Percentiles rank a stretch among this genome's conserved stretches.
These are phyloP conservation scores for Drosophila arawakana DNA, from an alignment of 1,140 invertebrate species.

Conservation along the genomic window DNA sequence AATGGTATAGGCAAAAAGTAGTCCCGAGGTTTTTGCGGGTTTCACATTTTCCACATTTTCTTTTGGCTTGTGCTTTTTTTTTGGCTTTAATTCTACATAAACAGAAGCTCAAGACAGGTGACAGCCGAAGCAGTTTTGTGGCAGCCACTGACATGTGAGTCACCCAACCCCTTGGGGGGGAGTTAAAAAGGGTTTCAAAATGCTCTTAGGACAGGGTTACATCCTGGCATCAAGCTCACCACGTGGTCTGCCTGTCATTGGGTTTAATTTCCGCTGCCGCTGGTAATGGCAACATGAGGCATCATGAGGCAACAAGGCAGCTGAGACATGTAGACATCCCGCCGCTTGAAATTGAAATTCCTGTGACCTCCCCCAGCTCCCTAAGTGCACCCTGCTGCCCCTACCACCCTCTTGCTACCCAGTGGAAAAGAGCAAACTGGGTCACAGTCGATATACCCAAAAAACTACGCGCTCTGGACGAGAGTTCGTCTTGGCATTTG, in stretches of 20 bases:
- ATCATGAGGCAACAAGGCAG: constrained; percentile 28
- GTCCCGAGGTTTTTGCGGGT: constrained; percentile 36
- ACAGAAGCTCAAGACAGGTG: constrained; percentile 60
- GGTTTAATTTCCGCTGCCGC: constrained; percentile 75
- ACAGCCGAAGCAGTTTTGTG: constrained; percentile 44
- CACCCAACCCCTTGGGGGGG: neutral
- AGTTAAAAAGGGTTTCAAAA: constrained; percentile 63
- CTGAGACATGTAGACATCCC: constrained; percentile 51
- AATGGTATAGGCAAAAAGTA: constrained; percentile 46
- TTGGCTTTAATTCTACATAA: constrained; percentile 48
- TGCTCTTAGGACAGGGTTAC: constrained; percentile 34
- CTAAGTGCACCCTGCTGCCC: neutral
- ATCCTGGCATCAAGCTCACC: constrained; percentile 29
- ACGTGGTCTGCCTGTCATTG: constrained; percentile 68
- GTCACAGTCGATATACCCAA: constrained; percentile 53
- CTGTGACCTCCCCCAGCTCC: constrained; percentile 20
- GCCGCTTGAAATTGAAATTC: constrained; percentile 70
- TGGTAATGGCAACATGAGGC: constrained; percentile 54
- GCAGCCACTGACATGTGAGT: constrained; percentile 35
- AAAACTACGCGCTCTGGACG: constrained; percentile 48
- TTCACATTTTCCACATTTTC: constrained; percentile 34
- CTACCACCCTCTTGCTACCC: too few species aligned
- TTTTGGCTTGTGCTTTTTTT: too few species aligned
- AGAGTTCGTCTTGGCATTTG: constrained; percentile 64
- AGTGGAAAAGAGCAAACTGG: constrained; percentile 40